Evolutionary conservation across 2,113 vertebrate genomes (phyloP).

Genomic region (Tychaedon coryphoeus): DNA sequence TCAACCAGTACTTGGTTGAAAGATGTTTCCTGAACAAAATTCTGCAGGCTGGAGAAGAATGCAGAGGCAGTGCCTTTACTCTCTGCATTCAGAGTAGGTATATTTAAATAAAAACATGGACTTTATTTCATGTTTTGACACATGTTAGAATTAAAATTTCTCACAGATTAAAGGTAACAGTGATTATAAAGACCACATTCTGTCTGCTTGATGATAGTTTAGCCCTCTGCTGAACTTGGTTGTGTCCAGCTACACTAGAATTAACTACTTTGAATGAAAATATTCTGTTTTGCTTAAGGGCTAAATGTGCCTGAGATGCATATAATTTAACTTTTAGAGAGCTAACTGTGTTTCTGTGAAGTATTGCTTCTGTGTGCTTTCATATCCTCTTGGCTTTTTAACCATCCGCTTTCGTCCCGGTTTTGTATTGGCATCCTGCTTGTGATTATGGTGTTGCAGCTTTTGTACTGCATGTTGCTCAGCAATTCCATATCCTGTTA

Average conservation of each 20-base stretch:
- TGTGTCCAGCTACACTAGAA: neutral
- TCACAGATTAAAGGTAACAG: neutral
- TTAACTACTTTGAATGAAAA: neutral
- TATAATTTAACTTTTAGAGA: constrained; percentile 74
- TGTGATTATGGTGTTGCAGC: neutral
- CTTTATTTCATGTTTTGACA: neutral
- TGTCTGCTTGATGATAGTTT: neutral
- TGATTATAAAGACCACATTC: neutral
- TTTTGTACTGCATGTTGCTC: constrained; percentile 55
- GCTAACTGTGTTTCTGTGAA: constrained; percentile 54
- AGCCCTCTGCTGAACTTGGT: neutral
- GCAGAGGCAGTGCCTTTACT: neutral
- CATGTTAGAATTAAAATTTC: neutral
- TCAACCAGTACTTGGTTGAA: neutral
- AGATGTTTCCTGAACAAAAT: neutral
- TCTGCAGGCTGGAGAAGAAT: neutral
- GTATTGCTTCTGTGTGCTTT: constrained; percentile 12
- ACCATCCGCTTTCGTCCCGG: constrained; percentile 8
- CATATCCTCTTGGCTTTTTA: neutral
- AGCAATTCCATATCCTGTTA: neutral
- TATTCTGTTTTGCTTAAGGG: neutral
- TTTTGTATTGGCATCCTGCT: neutral
- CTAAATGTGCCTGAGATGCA: constrained; percentile 76
- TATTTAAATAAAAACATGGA: neutral
- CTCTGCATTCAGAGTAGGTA: neutral